These are phyloP conservation scores for Tetragonula clypearis DNA, from an alignment of 1,140 invertebrate genomes.

Conservation along the genomic window DNA sequence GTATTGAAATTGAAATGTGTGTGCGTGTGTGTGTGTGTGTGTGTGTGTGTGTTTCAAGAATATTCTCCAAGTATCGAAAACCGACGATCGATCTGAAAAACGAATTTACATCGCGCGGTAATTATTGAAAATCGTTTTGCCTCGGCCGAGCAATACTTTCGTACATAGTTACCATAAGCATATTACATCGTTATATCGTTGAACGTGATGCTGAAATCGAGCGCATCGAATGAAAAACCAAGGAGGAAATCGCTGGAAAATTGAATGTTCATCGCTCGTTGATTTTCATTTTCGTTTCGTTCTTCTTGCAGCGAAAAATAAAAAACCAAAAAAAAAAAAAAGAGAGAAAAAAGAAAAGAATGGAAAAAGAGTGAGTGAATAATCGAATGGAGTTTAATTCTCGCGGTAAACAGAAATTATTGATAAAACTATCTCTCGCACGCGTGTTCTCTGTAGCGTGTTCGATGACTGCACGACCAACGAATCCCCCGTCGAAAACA, in stretches of 20 bases:
- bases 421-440: neutral
- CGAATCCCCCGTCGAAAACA: neutral
- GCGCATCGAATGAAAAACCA: no score
- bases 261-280: neutral
- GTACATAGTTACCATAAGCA: no score
- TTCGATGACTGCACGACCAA: neutral
- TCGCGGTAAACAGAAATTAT: neutral
- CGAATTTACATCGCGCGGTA: neutral
- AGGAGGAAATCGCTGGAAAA: neutral
- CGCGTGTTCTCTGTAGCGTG: neutral
- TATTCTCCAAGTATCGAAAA: no score
- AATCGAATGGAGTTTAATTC: neutral
- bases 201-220: no score
- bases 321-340: no score
- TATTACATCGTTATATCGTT: no score
- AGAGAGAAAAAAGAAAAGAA: no score
- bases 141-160: no score
- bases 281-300: neutral
- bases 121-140: neutral
- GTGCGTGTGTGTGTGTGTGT: no score
- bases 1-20: neutral
- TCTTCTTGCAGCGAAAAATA: fast-evolving
- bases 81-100: neutral
- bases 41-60: neutral
- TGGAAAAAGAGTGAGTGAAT: no score